Evolutionary conservation across 2,797 vertebrate species (phyloP), one percentile per base, ranked within the genome.

Genomic region (Tolypeutes matacus): DNA sequence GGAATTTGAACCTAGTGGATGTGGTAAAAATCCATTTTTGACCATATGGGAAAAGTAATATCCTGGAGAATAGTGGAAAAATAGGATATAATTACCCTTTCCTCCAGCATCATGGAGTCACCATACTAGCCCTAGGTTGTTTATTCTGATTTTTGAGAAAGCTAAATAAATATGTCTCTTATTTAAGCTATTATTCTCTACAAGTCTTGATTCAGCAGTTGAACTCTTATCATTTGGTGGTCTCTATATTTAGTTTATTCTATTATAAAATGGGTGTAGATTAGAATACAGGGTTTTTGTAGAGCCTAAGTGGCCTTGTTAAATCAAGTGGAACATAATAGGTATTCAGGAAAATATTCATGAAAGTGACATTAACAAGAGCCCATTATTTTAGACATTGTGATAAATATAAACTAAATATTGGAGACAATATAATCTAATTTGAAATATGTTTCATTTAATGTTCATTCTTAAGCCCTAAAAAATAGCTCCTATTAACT

Each of bases 371-470:
- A 84, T 69, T 85, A 82, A 70, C 46, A 64, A 64, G 29, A 84
- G 1, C 0, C 0, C 3, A 72, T 81, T 65, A 65, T 72, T 31
- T n/a, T 87, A 88, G 2, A 2, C 5, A 80, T 70, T 86, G 3
- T 89, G 13, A 85, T 20, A 95, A 95, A 89, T 84, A 51, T 1
- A 94, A 84, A 88, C 81, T 77, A 93, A 86, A 93, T 87, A 72
- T 39, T 86, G 20, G 7, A 56, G 21, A 86, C 11, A 72, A 86
- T 49, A 46, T 39, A 67, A 88, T 62, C 7, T 67, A 49, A 65
- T 77, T 84, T 95, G 39, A 10, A 58, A 60, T 81, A 81, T 86
- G 1, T 53, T 2, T 80, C 51, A 6, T 78, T 76, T 77, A 82
- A 62, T 91, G 76, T 65, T 89, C 34, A 85, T 77, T 86, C 17